Evolutionary conservation across 2,113 vertebrate species (phyloP), one percentile per base, ranked within the genome.

Genomic region (Dicentrarchus labrax): DNA sequence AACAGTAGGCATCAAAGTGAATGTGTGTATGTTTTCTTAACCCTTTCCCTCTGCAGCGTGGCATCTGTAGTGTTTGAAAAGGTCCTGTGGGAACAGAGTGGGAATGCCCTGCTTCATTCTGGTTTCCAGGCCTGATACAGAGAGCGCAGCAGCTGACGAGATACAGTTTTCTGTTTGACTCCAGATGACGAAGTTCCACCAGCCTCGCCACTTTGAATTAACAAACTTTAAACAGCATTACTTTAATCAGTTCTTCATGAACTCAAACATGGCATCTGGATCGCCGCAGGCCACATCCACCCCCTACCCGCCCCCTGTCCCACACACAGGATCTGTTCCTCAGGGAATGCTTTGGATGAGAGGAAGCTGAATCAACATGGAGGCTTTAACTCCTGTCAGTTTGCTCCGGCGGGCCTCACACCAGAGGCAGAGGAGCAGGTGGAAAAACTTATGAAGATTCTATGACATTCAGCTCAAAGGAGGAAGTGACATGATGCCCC

Each of bases 321-420:
- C 43, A 56, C 76, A 66, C 78, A 76, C 79, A 89, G 76, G 85
- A 91, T 78, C 88, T 81, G 83, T 85, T 94, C 92, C 89, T 73
- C 56, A 43, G 80, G 83, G 92, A 90, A 79, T 48, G 76, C 81
- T 86, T 75, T 86, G 74, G 81, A 88, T 78, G 68, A 81, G 88
- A 85, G 88, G 88, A 94, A 96, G 94, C 95, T 95, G 94, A 94
- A 91, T 88, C 94, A 95, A 96, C 94, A 95, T 80, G 72, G 21
- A 82, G 65, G 60, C 80, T 84, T 76, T 72, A 84, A 91, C 89
- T 86, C 69, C 82, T 74, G 87, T 85, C 79, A 68, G 72, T 69
- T 81, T 71, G 82, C 82, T 82, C 75, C 65, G n/a, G 43, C 22
- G 19, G 83, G 84, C 71, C 78, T 76, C 82, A 72, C 75, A 83